Evolutionary conservation across 2,113 vertebrate genomes (phyloP), one percentile per base, ranked within the genome.

Genomic region (Tragelaphus imberbis): DNA sequence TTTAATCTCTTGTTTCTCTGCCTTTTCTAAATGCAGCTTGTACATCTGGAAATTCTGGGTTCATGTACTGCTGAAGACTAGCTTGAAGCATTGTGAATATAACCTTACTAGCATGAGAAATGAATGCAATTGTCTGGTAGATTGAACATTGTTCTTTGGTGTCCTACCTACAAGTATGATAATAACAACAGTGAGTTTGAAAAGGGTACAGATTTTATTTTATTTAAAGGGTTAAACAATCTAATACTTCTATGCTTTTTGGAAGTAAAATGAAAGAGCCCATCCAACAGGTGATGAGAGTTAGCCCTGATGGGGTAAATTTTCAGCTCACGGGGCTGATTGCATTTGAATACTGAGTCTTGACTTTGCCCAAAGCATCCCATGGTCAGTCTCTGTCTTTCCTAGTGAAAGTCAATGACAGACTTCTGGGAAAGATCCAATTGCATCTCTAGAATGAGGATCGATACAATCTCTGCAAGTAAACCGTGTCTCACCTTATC

Each of bases 331-430:
- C 53, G 77, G 58, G 30, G 30, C 77, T 89, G 59, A 19, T 88
- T 56, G 82, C 8, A 55, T 79, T 51, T 92, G 71, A 94, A 96
- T 81, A 81, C 21, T 4, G 58, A 96, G 30, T 88, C 81, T 85
- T 88, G 77, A 23, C 44, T 97, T 97, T 82, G 33, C 59, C 27
- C 6, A 47, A 21, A 84, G 80, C 84, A 58, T 86, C 27, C 5
- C 53, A 51, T 65, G 44, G 86, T 91, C 80, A 84, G 68, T 90
- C 56, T 86, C 77, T 94, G 92, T 94, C 55, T 97, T 49, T 90
- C 30, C 80, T 92, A 95, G 75, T 91, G 68, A 96, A 97, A 92
- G 85, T 92, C 96, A 97, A 14, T 97, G 95, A 91, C 88, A 92
- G 21, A 59, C 89, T 84, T 81, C 90, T 97, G 49, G 77, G 92